Conservation (phyloP, 1,140 invertebrate species). For the Phthorimaea operculella region DNA sequence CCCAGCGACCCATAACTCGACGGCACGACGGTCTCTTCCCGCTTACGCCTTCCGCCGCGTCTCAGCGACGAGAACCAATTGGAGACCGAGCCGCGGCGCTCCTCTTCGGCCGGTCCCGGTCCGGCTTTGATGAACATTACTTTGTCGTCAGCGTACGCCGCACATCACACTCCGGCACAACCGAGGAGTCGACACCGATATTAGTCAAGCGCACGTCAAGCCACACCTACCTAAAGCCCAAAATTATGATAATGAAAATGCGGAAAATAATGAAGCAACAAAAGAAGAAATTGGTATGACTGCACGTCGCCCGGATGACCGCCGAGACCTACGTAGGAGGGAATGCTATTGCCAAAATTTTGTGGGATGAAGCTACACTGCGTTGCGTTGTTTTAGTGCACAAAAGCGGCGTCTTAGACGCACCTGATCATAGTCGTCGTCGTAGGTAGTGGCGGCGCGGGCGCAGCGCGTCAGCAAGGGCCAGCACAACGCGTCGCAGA, state of each 20-base stretch:
- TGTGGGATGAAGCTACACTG: conserved; percentile 41
- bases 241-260: conserved; percentile 33
- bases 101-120: conserved; percentile 48
- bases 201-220: conserved; percentile 32
- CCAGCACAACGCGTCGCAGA: conserved; percentile 62
- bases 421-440: conserved; percentile 64
- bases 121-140: conserved; percentile 67
- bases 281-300: conserved; percentile 49
- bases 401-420: conserved; percentile 43
- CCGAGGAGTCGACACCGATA: conserved; percentile 23
- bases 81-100: conserved; percentile 71
- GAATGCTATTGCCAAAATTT: conserved; percentile 34
- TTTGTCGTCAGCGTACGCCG: conserved; percentile 40
- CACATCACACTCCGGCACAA: conserved; percentile 50
- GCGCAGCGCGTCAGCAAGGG: conserved; percentile 56
- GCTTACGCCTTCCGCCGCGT: conserved; percentile 63
- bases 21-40: conserved; percentile 49
- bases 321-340: conserved; percentile 22
- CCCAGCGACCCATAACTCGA: conserved; percentile 61
- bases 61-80: conserved; percentile 83
- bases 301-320: conserved; percentile 31
- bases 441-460: conserved; percentile 44
- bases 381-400: conserved; percentile 31
- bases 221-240: conserved; percentile 41
- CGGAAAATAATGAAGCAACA: conserved; percentile 37